Evolutionary conservation across 2,797 vertebrate genomes (phyloP), one percentile per base, ranked within the genome.

Genomic region (Enteromius unitaeniatus): DNA sequence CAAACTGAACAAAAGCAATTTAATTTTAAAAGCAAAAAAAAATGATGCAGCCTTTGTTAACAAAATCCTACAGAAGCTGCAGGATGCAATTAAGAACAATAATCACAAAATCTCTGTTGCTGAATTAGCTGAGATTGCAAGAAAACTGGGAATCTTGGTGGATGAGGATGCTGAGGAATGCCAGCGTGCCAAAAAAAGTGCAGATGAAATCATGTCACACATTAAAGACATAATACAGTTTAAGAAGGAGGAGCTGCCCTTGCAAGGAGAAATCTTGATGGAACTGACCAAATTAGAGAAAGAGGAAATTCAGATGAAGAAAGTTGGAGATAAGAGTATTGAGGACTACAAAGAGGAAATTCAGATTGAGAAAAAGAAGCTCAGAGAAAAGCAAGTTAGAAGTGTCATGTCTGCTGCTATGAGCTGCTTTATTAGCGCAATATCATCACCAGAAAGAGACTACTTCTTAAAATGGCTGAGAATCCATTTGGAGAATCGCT

Each of bases 61-160:
- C 7, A 31, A 80, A 6, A 55, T 3, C 14, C n/a, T n/a, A n/a
- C n/a, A n/a, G n/a, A 81, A 72, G 45, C 58, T 70, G 1, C 42
- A 17, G 26, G 3, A 47, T 1, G 7, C 23, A 26, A 28, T 47
- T 28, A 17, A 1, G 6, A 34, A 19, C 1, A 69, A 15, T 9
- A 34, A 42, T 8, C 4, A 78, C 1, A 64, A 28, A 51, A 45
- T 78, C 1, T 91, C 89, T 0, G 42, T 93, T 72, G 88, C 92
- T 82, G 77, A 88, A 19, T 88, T 90, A 89, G 88, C 85, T 0
- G 62, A 74, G 0, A 37, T 45, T 0, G 89, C 91, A 0, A 78
- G 0, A 84, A 85, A 74, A 53, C 91, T 80, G 70, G 80, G 9
- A 88, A 93, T 65, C 1, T 2, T 72, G 14, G 68, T 72, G 23